phyloP scores from a whole-genome alignment of 2,888 invertebrate species.

The Stenoptilia bipunctidactyla region DNA sequence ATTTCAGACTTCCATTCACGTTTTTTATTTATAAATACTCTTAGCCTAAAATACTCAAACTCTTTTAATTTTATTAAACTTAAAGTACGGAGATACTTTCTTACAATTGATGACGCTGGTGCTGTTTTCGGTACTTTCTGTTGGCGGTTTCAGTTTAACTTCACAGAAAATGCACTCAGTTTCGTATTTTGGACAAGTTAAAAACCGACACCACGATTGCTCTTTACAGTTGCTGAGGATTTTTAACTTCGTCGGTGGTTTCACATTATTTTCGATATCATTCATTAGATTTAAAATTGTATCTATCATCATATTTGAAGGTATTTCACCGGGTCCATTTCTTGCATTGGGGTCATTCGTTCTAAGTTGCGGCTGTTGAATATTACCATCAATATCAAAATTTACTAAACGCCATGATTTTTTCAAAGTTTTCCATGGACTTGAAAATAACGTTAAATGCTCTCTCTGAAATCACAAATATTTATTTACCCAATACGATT shows the following conservation, averaged over 20 bases:
- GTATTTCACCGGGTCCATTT: too few species aligned
- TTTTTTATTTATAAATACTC: too few species aligned
- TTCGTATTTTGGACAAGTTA: conserved; percentile 32
- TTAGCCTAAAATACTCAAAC: too few species aligned
- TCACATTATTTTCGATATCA: neutral
- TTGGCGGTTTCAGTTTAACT: conserved; percentile 12
- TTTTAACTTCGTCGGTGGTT: neutral
- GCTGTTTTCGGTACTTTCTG: too few species aligned
- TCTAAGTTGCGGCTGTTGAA: neutral
- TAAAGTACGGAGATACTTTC: too few species aligned
- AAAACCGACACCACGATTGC: conserved; percentile 29
- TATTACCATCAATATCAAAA: conserved; percentile 27
- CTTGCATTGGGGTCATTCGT: too few species aligned
- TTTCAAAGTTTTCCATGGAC: conserved; percentile 33
- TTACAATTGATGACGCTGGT: too few species aligned
- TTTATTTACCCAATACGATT: too few species aligned
- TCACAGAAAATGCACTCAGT: conserved; percentile 39
- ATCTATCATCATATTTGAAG: neutral
- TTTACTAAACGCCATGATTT: conserved; percentile 23
- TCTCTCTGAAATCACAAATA: too few species aligned
- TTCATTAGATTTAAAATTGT: neutral
- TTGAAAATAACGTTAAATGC: too few species aligned
- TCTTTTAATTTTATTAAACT: too few species aligned
- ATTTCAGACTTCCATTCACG: too few species aligned
- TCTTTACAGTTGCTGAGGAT: neutral